phyloP scores from a whole-genome alignment of 2,113 vertebrate species.

The Excalfactoria chinensis region DNA sequence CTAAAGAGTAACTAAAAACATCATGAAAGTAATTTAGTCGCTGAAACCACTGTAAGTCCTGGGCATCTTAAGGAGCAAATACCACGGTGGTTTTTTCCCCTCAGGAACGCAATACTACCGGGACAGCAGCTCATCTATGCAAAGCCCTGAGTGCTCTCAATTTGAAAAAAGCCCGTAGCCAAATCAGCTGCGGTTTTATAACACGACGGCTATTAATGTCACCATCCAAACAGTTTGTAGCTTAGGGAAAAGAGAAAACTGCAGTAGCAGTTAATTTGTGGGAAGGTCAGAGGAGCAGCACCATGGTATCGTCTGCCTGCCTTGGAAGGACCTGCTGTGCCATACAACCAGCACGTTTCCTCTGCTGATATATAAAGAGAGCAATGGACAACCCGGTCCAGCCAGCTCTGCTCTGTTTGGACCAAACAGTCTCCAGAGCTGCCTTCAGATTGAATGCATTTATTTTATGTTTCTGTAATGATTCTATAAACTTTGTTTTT shows the following conservation, averaged over 20 bases:
- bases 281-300: background rate
- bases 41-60: background rate
- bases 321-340: too few species aligned
- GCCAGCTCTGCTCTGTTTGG: background rate
- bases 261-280: too few species aligned
- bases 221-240: background rate
- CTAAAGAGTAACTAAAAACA: background rate
- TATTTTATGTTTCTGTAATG: background rate
- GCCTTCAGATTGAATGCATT: background rate
- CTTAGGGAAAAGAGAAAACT: background rate
- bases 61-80: background rate
- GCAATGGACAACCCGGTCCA: background rate
- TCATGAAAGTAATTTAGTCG: too few species aligned
- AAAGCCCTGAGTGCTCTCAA: background rate
- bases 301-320: too few species aligned
- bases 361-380: too few species aligned
- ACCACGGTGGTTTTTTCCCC: background rate
- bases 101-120: background rate
- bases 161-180: background rate
- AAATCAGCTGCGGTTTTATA: background rate
- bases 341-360: too few species aligned
- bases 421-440: background rate
- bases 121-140: accelerated
- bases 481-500: background rate
- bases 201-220: background rate